Conservation (phyloP, 1,140 invertebrate species). For the Rhagoletis pomonella region DNA sequence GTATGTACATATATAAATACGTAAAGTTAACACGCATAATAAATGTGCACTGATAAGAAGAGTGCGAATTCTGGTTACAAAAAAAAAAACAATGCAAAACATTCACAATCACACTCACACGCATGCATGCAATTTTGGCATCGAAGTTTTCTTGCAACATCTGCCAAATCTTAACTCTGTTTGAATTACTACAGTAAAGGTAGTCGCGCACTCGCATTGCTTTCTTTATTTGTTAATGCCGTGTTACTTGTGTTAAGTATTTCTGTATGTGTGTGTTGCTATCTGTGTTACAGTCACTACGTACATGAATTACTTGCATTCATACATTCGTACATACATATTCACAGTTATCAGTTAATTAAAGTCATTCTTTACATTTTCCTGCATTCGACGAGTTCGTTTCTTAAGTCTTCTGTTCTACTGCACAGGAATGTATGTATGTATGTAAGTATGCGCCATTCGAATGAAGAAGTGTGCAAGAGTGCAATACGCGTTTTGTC, state of each 20-base stretch:
- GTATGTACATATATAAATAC: background rate
- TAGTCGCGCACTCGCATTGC: background rate
- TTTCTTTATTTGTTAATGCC: background rate
- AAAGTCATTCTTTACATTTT: constrained; percentile 57
- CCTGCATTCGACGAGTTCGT: background rate
- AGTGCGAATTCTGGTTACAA: constrained; percentile 18
- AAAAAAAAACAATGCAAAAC: background rate
- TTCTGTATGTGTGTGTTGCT: background rate
- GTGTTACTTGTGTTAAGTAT: too few species aligned
- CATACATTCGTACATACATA: constrained; percentile 35
- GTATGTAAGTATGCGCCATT: too few species aligned
- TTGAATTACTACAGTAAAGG: too few species aligned
- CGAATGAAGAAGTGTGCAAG: background rate
- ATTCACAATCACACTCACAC: background rate
- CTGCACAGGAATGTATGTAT: too few species aligned
- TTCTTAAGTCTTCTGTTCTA: background rate
- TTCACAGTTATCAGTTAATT: constrained; percentile 58
- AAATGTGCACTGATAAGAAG: constrained; percentile 58
- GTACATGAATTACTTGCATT: constrained; percentile 27
- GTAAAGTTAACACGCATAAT: constrained; percentile 56
- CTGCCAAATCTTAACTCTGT: background rate
- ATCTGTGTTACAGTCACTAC: background rate
- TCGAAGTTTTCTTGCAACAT: background rate
- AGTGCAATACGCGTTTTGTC: background rate
- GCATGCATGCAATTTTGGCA: background rate